Evolutionary conservation across 1,140 invertebrate genomes (phyloP).

Genomic region (Thaumetopoea pityocampa): DNA sequence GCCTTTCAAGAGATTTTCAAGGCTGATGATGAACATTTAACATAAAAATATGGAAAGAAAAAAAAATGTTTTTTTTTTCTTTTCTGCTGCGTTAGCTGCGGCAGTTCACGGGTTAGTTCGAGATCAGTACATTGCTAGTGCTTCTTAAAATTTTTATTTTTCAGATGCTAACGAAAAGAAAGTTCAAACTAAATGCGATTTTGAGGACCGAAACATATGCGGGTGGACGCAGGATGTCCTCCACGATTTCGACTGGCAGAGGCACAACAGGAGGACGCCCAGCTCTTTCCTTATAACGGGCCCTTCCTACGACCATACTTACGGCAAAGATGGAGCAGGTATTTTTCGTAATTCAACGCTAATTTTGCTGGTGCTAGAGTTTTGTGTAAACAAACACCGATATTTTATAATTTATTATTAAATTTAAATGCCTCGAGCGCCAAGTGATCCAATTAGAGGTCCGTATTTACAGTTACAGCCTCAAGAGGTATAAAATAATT

Average conservation of each 20-base stretch:
- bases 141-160: constrained; percentile 1
- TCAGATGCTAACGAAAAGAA: constrained; percentile 24
- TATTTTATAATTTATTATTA: not conserved
- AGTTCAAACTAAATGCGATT: constrained; percentile 77
- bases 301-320: constrained; percentile 85
- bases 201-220: constrained; percentile 82
- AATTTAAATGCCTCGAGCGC: too few relatives aligned
- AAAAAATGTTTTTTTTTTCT: too few relatives aligned
- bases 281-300: constrained; percentile 82
- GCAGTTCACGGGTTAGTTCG: not conserved
- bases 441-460: too few relatives aligned
- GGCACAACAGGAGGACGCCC: constrained; percentile 80
- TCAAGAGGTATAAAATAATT: too few relatives aligned
- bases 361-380: not conserved
- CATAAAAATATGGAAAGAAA: too few relatives aligned
- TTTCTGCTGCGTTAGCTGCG: not conserved
- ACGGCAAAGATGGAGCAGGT: constrained; percentile 79
- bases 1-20: too few relatives aligned
- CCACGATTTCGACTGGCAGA: constrained; percentile 86
- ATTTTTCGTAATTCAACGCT: constrained; percentile 7
- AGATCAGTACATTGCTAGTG: not conserved
- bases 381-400: not conserved
- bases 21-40: too few relatives aligned
- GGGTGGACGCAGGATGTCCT: constrained; percentile 84
- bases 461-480: too few relatives aligned